Conservation (phyloP, 2,113 vertebrate genomes). For the Athene cunicularia region DNA sequence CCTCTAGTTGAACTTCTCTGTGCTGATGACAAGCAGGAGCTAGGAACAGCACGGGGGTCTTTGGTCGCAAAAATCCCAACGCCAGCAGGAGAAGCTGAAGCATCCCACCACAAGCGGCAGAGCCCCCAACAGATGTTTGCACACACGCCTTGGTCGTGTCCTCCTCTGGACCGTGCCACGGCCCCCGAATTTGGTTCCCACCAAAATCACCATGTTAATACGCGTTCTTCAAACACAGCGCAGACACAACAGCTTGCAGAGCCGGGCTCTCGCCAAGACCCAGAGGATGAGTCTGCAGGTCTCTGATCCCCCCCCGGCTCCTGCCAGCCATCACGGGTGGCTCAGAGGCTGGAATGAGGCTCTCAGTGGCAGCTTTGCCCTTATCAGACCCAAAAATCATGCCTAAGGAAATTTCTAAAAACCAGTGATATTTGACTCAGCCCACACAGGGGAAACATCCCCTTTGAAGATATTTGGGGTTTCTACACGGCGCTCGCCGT, state of each 20-base stretch:
- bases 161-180: fast-evolving
- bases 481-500: neutral
- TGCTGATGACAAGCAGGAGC: neutral
- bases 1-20: neutral
- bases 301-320: neutral
- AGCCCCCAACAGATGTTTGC: fast-evolving
- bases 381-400: slow-evolving; percentile 43
- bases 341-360: neutral
- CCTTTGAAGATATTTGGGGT: slow-evolving; percentile 66
- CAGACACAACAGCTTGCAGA: neutral
- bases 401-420: slow-evolving; percentile 65
- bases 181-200: neutral
- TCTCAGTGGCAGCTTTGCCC: neutral
- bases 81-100: neutral
- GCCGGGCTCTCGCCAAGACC: fast-evolving
- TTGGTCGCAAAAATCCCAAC: neutral
- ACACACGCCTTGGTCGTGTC: fast-evolving
- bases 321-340: fast-evolving
- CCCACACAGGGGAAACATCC: slow-evolving; percentile 56
- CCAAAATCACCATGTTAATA: neutral
- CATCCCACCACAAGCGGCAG: neutral
- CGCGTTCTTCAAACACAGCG: fast-evolving
- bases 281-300: neutral
- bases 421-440: slow-evolving; percentile 63
- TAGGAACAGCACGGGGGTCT: neutral